Conservation (phyloP, 2,888 invertebrate genomes). For the Macrosiphum euphorbiae region DNA sequence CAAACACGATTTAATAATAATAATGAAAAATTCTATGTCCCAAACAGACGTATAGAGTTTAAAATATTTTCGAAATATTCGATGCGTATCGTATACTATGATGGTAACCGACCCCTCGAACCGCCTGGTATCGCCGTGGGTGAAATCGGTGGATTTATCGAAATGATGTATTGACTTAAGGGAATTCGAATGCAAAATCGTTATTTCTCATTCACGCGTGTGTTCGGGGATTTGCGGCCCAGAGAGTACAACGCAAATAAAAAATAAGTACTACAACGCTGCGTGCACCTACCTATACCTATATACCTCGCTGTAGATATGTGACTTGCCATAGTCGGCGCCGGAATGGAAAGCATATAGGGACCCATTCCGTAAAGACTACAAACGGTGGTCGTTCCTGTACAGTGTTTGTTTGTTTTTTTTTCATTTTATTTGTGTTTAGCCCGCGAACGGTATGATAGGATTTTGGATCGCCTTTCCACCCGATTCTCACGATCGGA, state of each 20-base stretch:
- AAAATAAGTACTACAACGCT: neutral
- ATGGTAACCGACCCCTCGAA: neutral
- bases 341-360: too few relatives aligned
- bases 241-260: neutral
- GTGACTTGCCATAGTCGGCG: too few relatives aligned
- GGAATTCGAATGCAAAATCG: neutral
- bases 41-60: neutral
- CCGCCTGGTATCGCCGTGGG: too few relatives aligned
- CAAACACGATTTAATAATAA: too few relatives aligned
- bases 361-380: neutral
- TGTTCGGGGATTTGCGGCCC: neutral
- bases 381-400: neutral
- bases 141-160: neutral
- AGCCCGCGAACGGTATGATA: neutral
- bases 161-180: neutral
- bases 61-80: neutral
- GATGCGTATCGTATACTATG: neutral
- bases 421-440: neutral
- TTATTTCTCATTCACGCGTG: neutral
- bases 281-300: neutral
- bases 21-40: too few relatives aligned
- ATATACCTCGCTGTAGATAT: neutral
- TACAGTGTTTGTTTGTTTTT: neutral
- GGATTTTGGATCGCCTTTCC: neutral
- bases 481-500: too few relatives aligned